phyloP scores from a whole-genome alignment of 2,888 invertebrate species.

The Parochlus steinenii region DNA sequence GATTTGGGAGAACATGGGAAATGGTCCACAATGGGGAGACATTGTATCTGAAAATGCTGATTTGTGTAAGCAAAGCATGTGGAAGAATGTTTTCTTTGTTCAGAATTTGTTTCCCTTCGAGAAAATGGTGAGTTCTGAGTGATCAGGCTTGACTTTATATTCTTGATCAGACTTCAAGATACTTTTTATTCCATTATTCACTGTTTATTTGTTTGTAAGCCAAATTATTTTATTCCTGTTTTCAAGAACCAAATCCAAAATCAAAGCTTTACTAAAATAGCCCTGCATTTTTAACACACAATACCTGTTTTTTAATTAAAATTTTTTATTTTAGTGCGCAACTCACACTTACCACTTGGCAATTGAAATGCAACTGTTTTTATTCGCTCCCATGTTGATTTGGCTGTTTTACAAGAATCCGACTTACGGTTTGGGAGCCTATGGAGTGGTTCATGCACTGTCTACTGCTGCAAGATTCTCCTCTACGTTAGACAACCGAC shows the following conservation, averaged over 20 bases:
- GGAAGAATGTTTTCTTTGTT: conserved; percentile 48
- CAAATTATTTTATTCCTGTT: too few species aligned
- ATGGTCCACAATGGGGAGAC: conserved; percentile 50
- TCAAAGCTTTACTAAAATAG: too few species aligned
- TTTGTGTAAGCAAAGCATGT: conserved; percentile 46
- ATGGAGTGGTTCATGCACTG: conserved; percentile 37
- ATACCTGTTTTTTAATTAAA: too few species aligned
- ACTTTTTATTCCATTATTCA: too few species aligned
- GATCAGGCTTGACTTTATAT: too few species aligned
- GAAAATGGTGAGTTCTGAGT: conserved; percentile 50
- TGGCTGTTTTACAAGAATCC: conserved; percentile 42
- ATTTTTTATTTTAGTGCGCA: conserved; percentile 41
- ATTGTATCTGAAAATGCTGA: conserved; percentile 44
- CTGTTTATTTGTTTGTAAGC: too few species aligned
- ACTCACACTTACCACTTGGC: conserved; percentile 60
- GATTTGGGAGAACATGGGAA: conserved; percentile 44
- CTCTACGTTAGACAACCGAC: conserved; percentile 39
- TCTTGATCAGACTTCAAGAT: too few species aligned
- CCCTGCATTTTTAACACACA: too few species aligned
- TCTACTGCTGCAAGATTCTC: conserved; percentile 47
- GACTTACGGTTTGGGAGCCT: conserved; percentile 35
- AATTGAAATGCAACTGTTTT: conserved; percentile 53
- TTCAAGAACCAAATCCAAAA: too few species aligned
- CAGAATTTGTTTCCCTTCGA: conserved; percentile 53
- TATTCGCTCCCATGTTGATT: conserved; percentile 45